These are phyloP conservation scores for Odontomachus brunneus DNA, from an alignment of 1,140 invertebrate genomes.

Conservation along the genomic window DNA sequence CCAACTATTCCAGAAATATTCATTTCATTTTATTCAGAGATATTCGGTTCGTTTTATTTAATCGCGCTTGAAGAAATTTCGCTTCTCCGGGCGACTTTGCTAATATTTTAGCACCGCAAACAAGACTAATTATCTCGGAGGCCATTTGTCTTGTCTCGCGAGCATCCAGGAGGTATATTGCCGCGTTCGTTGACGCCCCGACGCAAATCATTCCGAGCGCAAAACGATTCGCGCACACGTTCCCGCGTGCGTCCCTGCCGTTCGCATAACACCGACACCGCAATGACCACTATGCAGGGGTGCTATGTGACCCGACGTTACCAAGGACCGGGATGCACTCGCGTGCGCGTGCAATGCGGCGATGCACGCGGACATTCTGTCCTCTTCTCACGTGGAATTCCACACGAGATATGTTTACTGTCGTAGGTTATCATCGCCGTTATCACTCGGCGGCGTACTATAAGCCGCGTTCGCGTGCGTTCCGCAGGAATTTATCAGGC, in stretches of 20 bases:
- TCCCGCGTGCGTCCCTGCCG: constrained; percentile 19
- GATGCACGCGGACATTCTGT: constrained; percentile 43
- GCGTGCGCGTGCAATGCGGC: constrained; percentile 68
- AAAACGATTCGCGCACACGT: constrained; percentile 35
- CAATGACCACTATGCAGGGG: constrained; percentile 79
- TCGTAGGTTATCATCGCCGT: constrained; percentile 5
- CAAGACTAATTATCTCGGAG: too few relatives aligned
- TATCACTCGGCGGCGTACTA: constrained; percentile 5
- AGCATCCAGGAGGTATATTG: background rate
- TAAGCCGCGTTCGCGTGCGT: background rate
- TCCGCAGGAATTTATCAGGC: background rate
- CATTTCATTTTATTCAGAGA: too few relatives aligned
- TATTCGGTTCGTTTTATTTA: background rate
- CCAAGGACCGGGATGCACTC: constrained; percentile 70
- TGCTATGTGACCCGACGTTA: constrained; percentile 74
- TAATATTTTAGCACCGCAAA: too few relatives aligned
- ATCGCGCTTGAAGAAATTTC: background rate
- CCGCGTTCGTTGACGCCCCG: background rate
- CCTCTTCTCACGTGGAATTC: constrained; percentile 57
- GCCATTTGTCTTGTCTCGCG: background rate
- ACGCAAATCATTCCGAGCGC: background rate
- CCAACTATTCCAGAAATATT: too few relatives aligned
- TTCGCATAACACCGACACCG: constrained; percentile 76
- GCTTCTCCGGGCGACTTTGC: background rate
- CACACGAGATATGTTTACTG: constrained; percentile 24